Evolutionary conservation across 2,113 vertebrate genomes (phyloP).

Genomic region (Salvelinus namaycush): DNA sequence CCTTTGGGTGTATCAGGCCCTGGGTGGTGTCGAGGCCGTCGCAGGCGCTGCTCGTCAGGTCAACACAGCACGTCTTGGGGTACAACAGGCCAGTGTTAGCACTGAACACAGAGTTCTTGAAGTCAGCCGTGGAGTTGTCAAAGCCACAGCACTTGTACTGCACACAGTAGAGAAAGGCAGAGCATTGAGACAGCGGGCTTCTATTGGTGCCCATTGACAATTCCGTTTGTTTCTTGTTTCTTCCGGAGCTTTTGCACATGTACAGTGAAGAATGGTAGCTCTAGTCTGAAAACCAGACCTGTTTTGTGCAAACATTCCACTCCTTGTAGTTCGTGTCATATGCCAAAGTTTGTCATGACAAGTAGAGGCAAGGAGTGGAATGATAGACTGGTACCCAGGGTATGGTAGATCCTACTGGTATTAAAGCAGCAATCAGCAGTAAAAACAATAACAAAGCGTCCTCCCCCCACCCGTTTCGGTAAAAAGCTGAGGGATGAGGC

Average conservation of each 20-base stretch:
- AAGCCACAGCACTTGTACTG: constrained; percentile 46
- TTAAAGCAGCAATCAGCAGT: background rate
- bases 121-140: constrained; percentile 40
- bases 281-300: background rate
- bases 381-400: background rate
- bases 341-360: too few relatives aligned
- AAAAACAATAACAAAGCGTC: too few relatives aligned
- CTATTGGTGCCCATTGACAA: too few relatives aligned
- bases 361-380: too few relatives aligned
- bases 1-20: constrained; percentile 2
- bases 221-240: too few relatives aligned
- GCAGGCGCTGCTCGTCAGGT: accelerated
- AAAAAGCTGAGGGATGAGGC: too few relatives aligned
- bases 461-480: too few relatives aligned
- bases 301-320: too few relatives aligned
- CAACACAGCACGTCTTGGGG: constrained; percentile 39
- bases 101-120: constrained; percentile 39
- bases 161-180: background rate
- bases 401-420: background rate
- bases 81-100: constrained; percentile 8
- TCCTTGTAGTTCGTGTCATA: too few relatives aligned
- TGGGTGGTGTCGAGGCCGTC: background rate
- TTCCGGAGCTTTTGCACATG: too few relatives aligned
- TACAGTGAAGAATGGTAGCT: too few relatives aligned
- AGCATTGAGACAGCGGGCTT: background rate